phyloP scores from a whole-genome alignment of 2,113 vertebrate species.

The Semnornis frantzii region DNA sequence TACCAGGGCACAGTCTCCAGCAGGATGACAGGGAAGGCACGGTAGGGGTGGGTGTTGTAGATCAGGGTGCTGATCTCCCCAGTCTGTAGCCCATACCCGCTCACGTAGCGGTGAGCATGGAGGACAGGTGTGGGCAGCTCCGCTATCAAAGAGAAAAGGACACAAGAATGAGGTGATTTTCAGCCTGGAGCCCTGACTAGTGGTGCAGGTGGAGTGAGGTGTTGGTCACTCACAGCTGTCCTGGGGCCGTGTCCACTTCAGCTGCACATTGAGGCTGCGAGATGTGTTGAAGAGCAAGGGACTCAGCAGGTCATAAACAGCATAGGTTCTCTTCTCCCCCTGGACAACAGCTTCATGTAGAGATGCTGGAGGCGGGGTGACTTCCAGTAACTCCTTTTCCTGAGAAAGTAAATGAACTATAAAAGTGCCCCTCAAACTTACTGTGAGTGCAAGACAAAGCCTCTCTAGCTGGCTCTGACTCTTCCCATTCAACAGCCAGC shows the following conservation, averaged over 20 bases:
- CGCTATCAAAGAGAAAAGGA: slow-evolving; percentile 57
- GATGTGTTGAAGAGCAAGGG: slow-evolving; percentile 80
- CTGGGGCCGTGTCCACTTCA: slow-evolving; percentile 86
- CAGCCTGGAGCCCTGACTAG: background rate
- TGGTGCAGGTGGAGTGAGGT: background rate
- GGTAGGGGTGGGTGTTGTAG: slow-evolving; percentile 91
- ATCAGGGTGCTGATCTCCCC: slow-evolving; percentile 93
- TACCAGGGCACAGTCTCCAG: slow-evolving; percentile 96
- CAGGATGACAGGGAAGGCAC: slow-evolving; percentile 91
- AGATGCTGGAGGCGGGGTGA: slow-evolving; percentile 80
- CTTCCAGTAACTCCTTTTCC: slow-evolving; percentile 88
- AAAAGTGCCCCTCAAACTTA: background rate
- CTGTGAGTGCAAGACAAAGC: background rate
- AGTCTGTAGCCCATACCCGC: slow-evolving; percentile 90
- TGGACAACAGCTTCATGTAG: slow-evolving; percentile 83
- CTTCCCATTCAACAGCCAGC: background rate
- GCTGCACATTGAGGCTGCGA: slow-evolving; percentile 88
- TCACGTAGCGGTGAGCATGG: slow-evolving; percentile 91
- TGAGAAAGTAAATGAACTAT: slow-evolving; percentile 49
- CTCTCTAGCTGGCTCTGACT: background rate
- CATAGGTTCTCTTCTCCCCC: slow-evolving; percentile 87
- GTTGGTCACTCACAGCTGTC: slow-evolving; percentile 77
- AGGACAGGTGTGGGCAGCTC: slow-evolving; percentile 84
- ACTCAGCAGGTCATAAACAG: slow-evolving; percentile 88
- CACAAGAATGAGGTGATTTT: background rate